Evolutionary conservation across 2,888 invertebrate genomes (phyloP).

Genomic region (Pyralis farinalis): DNA sequence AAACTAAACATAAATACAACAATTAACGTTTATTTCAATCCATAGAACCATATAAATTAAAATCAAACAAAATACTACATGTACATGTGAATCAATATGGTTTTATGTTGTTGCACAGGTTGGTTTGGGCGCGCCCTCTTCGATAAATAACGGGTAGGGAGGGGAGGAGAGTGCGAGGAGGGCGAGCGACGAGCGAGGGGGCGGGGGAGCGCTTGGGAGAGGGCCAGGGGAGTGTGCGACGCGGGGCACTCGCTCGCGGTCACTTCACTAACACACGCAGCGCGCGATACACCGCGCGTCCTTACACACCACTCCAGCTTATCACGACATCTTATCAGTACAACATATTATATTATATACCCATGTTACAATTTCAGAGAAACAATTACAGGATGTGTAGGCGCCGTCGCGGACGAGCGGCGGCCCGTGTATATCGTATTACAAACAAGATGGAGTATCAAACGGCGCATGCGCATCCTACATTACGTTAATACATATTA

Average conservation of each 20-base stretch:
- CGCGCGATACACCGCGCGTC: conserved; percentile 35
- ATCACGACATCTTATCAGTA: conserved; percentile 45
- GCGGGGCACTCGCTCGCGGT: conserved; percentile 47
- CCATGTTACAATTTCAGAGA: conserved; percentile 52
- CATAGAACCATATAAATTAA: conserved; percentile 77
- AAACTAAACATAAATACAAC: conserved; percentile 70
- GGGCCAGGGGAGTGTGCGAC: conserved; percentile 8
- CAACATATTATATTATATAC: conserved; percentile 49
- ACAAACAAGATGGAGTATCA: conserved; percentile 73
- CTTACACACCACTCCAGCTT: conserved; percentile 48
- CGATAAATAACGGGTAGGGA: conserved; percentile 37
- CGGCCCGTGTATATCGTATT: conserved; percentile 59
- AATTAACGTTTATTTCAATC: conserved; percentile 79
- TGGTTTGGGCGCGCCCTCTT: conserved; percentile 15
- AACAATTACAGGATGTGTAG: conserved; percentile 35
- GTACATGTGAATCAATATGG: conserved; percentile 65
- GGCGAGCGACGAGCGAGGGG: conserved; percentile 15
- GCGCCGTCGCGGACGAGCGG: conserved; percentile 41
- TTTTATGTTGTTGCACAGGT: conserved; percentile 61
- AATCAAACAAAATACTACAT: conserved; percentile 71
- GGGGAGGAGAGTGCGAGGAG: conserved; percentile 18
- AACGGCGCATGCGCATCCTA: conserved; percentile 51
- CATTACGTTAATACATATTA: conserved; percentile 53
- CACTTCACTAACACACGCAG: conserved; percentile 21
- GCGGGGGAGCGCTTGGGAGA: conserved; percentile 12